Conservation (phyloP, 2,113 vertebrate species). For the Dryoscopus gambensis region DNA sequence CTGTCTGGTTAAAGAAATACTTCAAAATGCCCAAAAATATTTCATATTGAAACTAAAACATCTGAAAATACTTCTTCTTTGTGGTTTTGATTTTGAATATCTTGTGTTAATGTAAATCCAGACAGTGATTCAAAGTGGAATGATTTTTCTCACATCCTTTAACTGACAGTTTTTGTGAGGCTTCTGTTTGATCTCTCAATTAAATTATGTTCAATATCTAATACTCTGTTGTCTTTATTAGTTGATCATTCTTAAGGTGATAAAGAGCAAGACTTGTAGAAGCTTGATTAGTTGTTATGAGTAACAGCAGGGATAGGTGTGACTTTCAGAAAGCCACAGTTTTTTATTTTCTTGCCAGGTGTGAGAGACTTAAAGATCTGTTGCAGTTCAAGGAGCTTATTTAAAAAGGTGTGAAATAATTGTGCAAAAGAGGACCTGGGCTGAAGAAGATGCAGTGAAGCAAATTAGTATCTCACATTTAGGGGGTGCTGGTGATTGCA, state of each 20-base stretch:
- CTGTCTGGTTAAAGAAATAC: not conserved
- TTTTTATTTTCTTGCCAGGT: not conserved
- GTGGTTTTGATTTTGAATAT: constrained; percentile 6
- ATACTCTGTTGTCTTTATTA: constrained; percentile 3
- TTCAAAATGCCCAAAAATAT: not conserved
- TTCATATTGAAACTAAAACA: not conserved
- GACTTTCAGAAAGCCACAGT: not conserved
- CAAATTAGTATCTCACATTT: not conserved
- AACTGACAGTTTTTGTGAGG: not conserved
- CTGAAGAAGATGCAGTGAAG: not conserved
- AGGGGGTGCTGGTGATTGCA: not conserved
- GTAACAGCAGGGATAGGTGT: not conserved
- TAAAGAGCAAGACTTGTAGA: not conserved
- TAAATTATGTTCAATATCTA: not conserved
- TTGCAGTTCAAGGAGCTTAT: not conserved
- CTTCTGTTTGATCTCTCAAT: constrained; percentile 34
- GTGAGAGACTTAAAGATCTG: not conserved
- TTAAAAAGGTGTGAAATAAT: not conserved
- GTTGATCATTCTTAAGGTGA: not conserved
- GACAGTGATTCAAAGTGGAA: constrained; percentile 13
- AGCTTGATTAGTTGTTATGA: not conserved
- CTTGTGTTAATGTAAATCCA: constrained; percentile 21
- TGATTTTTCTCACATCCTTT: constrained; percentile 13
- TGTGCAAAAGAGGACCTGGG: not conserved
- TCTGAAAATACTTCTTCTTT: constrained; percentile 7